Conservation (phyloP, 2,797 vertebrate species). For the Enteromius trimaculatus region DNA sequence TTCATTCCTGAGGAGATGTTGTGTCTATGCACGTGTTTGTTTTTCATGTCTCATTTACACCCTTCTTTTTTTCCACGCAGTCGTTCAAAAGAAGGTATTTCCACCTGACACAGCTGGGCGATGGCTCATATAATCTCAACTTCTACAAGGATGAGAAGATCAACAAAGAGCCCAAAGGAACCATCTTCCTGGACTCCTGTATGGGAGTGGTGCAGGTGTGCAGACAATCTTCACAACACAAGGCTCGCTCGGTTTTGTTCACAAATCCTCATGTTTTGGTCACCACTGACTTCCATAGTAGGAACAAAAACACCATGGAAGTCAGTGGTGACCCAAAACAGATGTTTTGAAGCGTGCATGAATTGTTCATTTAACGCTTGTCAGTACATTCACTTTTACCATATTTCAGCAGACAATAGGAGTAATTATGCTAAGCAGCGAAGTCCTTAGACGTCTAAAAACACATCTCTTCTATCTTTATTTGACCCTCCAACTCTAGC, state of each 20-base stretch:
- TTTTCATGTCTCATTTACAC: background rate
- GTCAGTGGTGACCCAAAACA: too few relatives aligned
- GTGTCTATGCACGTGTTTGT: background rate
- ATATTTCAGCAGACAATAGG: background rate
- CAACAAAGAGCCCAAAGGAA: conserved; percentile 98
- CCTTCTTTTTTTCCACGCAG: conserved; percentile 69
- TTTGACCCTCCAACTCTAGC: too few relatives aligned
- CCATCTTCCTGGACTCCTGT: conserved; percentile 98
- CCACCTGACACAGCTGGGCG: conserved; percentile 94
- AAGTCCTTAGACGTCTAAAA: too few relatives aligned
- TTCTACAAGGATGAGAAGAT: conserved; percentile 99
- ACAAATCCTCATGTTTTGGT: too few relatives aligned
- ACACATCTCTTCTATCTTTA: too few relatives aligned
- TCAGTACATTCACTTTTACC: background rate
- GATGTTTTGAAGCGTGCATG: too few relatives aligned
- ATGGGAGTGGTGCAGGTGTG: conserved; percentile 98
- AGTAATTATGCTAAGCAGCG: too few relatives aligned
- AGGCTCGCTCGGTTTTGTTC: background rate
- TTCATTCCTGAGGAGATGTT: background rate
- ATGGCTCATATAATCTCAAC: conserved; percentile 97
- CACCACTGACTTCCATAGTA: too few relatives aligned
- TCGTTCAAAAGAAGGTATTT: conserved; percentile 99
- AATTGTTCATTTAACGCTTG: background rate
- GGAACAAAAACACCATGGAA: too few relatives aligned
- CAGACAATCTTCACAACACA: background rate